Evolutionary conservation across 1,140 invertebrate species (phyloP).

Genomic region (Orchesella cincta): DNA sequence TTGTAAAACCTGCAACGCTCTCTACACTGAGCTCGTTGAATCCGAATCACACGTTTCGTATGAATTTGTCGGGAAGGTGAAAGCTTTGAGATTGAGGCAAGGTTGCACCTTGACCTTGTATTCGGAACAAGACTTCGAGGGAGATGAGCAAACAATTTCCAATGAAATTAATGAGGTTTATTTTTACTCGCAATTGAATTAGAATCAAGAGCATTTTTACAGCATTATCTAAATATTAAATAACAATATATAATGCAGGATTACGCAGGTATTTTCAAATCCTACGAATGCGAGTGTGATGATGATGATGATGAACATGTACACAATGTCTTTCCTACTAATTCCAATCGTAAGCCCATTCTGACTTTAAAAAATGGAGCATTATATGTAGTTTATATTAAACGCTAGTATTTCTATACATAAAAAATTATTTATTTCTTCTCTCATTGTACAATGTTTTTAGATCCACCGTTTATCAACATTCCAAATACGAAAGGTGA

Average conservation of each 20-base stretch:
- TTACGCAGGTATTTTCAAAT: background rate
- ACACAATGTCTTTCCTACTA: background rate
- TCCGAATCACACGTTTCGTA: background rate
- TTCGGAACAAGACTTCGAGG: constrained; percentile 34
- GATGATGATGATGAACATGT: background rate
- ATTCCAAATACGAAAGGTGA: constrained; percentile 14
- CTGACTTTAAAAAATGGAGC: too few relatives aligned
- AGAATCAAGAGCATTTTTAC: background rate
- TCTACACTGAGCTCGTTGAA: constrained; percentile 33
- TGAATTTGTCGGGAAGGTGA: constrained; percentile 9
- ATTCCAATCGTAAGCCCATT: too few relatives aligned
- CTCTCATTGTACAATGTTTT: background rate
- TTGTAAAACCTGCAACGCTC: constrained; percentile 31
- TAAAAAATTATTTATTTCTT: too few relatives aligned
- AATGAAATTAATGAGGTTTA: background rate
- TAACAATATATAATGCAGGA: too few relatives aligned
- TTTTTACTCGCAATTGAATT: background rate
- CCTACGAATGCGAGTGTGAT: constrained; percentile 12
- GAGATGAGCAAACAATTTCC: background rate
- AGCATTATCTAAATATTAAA: background rate
- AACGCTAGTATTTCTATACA: too few relatives aligned
- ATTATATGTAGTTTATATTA: too few relatives aligned
- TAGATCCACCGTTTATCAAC: constrained; percentile 32
- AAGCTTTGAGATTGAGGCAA: constrained; percentile 15
- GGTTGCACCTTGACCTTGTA: constrained; percentile 31